Base-by-base conservation (phyloP, 2,888 invertebrate species). In the Tridacna crocea region DNA sequence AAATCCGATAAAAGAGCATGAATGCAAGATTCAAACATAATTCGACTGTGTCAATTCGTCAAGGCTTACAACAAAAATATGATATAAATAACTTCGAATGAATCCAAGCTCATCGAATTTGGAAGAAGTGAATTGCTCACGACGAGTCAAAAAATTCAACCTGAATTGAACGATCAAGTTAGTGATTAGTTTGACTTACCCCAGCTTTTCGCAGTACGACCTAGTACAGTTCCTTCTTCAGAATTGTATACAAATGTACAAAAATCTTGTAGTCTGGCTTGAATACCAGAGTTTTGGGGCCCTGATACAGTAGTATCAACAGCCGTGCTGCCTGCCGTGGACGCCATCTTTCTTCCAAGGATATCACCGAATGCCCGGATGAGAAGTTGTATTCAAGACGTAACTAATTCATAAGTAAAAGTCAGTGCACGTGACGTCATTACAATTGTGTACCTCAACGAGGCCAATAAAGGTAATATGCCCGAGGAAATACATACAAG, bases 141-240 rank as follows among this genome's bases (percentile, higher is more conserved):
- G 8, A 4, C 3, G 36, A 4, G 3, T 4, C 3, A 36, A 36
- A 36, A 36, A 36, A 36, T 36, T 36, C 36, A 36, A 36, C 36
- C 36, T 36, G 36, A 36, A 36, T 8, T 36, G 2, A 36, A 36
- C 36, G 36, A 8, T 36, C 36, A 36, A 36, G 36, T 36, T 4
- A 36, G 8, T 8, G 36, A 36, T 2, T 4, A 36, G 8, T 36
- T 8, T 36, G 36, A 89, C 93, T 84, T 87, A 93, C 93, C 91
- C 99, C 99, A 99, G 95, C 98, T 98, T 94, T 96, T 96, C 91
- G 97, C 98, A 87, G 98, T 98, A 92, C 98, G 96, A 92, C 98
- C 98, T 91, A 98, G 96, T 95, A 98, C 96, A 95, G 98, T 97
- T 93, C 97, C 96, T 85, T 98, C 98, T 95, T 98, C 98, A 91